Conservation (phyloP, 2,888 invertebrate species). For the Erpobdella octoculata region DNA sequence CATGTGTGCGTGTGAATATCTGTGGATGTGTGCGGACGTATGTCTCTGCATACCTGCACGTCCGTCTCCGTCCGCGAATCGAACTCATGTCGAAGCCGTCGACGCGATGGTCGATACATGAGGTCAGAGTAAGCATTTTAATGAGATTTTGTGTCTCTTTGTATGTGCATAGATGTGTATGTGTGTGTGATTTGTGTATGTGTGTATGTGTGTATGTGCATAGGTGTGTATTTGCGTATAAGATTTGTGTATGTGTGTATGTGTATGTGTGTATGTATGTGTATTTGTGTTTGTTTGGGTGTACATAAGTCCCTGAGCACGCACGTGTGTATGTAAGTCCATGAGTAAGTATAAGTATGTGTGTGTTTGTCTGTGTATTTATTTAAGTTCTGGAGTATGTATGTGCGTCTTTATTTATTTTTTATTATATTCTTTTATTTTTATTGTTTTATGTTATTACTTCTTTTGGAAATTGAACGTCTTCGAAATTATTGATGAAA, state of each 20-base stretch:
- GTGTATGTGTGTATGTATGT: constrained; percentile 9
- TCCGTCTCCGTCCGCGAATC: background rate
- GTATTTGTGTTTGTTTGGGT: constrained; percentile 18
- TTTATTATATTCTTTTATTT: too few species aligned
- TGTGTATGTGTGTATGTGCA: background rate
- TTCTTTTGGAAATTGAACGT: too few species aligned
- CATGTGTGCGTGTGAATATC: background rate
- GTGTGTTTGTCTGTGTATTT: background rate
- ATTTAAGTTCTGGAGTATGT: background rate
- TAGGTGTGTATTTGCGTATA: constrained; percentile 6
- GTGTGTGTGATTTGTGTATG: background rate
- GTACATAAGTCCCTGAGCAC: background rate
- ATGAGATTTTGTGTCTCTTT: background rate
- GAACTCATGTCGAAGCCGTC: background rate
- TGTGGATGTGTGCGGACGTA: constrained; percentile 4
- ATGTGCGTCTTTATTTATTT: background rate
- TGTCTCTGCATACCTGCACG: constrained; percentile 1
- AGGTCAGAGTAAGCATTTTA: background rate
- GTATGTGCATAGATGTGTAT: background rate
- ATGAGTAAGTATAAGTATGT: background rate
- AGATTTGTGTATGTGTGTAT: constrained; percentile 4
- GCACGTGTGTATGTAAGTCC: background rate
- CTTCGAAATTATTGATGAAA: too few species aligned
- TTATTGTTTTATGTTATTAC: too few species aligned
- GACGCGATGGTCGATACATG: background rate